Conservation (phyloP, 1,140 invertebrate genomes). For the Chelonus insularis region DNA sequence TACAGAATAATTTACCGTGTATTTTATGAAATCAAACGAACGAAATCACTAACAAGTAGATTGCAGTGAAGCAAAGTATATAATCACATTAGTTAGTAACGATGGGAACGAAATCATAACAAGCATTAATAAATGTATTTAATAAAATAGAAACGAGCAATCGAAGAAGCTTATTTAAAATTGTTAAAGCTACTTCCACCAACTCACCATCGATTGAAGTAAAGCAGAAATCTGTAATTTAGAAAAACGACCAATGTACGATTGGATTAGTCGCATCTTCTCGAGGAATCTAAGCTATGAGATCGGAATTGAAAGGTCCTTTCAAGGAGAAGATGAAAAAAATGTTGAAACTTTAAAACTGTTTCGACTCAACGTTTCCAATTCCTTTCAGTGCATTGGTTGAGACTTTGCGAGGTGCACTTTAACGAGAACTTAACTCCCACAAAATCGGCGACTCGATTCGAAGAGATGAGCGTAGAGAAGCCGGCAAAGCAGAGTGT, state of each 20-base stretch:
- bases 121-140: neutral
- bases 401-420: slow-evolving; percentile 24
- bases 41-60: too few relatives aligned
- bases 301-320: slow-evolving; percentile 18
- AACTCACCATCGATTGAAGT: neutral
- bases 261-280: slow-evolving; percentile 19
- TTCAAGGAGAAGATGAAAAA: slow-evolving; percentile 6
- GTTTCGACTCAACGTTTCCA: slow-evolving; percentile 20
- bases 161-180: too few relatives aligned
- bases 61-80: too few relatives aligned
- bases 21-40: too few relatives aligned
- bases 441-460: slow-evolving; percentile 29
- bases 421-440: slow-evolving; percentile 31
- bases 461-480: slow-evolving; percentile 24
- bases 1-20: too few relatives aligned
- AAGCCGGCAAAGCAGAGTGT: slow-evolving; percentile 19
- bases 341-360: slow-evolving; percentile 22
- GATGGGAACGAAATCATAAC: too few relatives aligned
- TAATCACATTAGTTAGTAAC: too few relatives aligned
- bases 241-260: neutral
- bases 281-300: neutral
- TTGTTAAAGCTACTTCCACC: neutral
- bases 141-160: neutral
- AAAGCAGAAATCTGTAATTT: slow-evolving; percentile 18
- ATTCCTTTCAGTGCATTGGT: slow-evolving; percentile 13